Percentiles rank a stretch among this genome's conserved stretches.
Conservation (phyloP, 2,113 vertebrate genomes). For the Python bivittatus region DNA sequence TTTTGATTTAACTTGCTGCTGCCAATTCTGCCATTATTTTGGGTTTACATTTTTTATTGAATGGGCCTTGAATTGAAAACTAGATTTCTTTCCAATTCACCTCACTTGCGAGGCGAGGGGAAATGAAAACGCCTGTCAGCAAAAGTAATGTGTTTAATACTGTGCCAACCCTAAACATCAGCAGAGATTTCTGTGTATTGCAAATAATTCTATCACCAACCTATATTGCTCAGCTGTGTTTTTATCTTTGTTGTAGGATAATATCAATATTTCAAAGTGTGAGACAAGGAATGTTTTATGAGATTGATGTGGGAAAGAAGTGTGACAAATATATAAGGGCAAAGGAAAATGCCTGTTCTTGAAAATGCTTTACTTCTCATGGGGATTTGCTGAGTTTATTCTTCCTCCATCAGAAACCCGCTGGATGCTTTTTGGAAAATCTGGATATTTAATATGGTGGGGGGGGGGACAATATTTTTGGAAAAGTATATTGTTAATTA, state of each 20-base stretch:
- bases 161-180: slow-evolving; percentile 73
- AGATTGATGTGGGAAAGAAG: slow-evolving; percentile 71
- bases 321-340: slow-evolving; percentile 70
- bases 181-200: slow-evolving; percentile 73
- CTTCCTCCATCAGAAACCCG: slow-evolving; percentile 42
- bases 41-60: slow-evolving; percentile 70
- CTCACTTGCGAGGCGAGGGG: slow-evolving; percentile 55
- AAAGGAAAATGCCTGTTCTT: slow-evolving; percentile 61
- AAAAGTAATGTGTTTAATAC: slow-evolving; percentile 83
- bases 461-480: slow-evolving; percentile 28
- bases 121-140: slow-evolving; percentile 80
- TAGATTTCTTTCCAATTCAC: slow-evolving; percentile 71
- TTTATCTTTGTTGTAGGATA: slow-evolving; percentile 75
- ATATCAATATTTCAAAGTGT: slow-evolving; percentile 74
- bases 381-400: slow-evolving; percentile 52
- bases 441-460: slow-evolving; percentile 40
- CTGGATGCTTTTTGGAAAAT: slow-evolving; percentile 35
- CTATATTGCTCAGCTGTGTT: slow-evolving; percentile 71
- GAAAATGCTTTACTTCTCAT: slow-evolving; percentile 52
- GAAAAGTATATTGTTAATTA: background rate
- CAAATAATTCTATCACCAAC: slow-evolving; percentile 78
- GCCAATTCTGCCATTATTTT: slow-evolving; percentile 44
- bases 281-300: slow-evolving; percentile 71
- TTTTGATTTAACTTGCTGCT: slow-evolving; percentile 63
- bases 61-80: slow-evolving; percentile 62